Percentiles rank a stretch among this genome's conserved stretches.
These are phyloP conservation scores for Gymnoscopelus microlampas DNA, from an alignment of 2,797 vertebrate genomes.

Conservation along the genomic window DNA sequence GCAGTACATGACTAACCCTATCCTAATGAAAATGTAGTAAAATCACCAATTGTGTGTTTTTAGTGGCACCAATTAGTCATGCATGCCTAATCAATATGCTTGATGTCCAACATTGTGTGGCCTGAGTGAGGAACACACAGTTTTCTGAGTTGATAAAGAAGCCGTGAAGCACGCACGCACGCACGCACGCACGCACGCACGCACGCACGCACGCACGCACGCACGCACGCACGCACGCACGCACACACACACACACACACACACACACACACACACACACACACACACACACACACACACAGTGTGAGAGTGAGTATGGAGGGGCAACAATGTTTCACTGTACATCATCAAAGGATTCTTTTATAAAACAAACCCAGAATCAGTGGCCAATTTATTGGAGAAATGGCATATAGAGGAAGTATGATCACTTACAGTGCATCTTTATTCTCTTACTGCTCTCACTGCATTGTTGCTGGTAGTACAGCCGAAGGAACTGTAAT, in stretches of 20 bases:
- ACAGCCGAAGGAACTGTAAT: background rate
- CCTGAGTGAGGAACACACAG: too few species aligned
- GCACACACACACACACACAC: slow-evolving; percentile 9
- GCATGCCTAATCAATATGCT: too few species aligned
- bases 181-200: background rate
- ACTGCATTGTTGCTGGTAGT: background rate
- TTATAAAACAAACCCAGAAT: too few species aligned
- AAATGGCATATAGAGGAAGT: background rate
- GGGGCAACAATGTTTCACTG: too few species aligned
- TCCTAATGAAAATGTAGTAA: too few species aligned
- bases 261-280: slow-evolving; percentile 4
- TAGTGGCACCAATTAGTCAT: too few species aligned
- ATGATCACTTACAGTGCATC: background rate
- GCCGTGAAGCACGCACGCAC: background rate
- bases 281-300: background rate
- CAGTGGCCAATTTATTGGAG: background rate
- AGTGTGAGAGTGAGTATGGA: too few species aligned
- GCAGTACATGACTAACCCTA: too few species aligned
- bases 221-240: background rate
- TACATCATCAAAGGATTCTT: too few species aligned
- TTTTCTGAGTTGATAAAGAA: too few species aligned
- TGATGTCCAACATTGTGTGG: too few species aligned
- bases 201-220: background rate
- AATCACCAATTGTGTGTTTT: too few species aligned
- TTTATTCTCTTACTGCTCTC: background rate